Evolutionary conservation across 2,888 invertebrate genomes (phyloP), one percentile per base, ranked within the genome.

Genomic region (Xestia c-nigrum): DNA sequence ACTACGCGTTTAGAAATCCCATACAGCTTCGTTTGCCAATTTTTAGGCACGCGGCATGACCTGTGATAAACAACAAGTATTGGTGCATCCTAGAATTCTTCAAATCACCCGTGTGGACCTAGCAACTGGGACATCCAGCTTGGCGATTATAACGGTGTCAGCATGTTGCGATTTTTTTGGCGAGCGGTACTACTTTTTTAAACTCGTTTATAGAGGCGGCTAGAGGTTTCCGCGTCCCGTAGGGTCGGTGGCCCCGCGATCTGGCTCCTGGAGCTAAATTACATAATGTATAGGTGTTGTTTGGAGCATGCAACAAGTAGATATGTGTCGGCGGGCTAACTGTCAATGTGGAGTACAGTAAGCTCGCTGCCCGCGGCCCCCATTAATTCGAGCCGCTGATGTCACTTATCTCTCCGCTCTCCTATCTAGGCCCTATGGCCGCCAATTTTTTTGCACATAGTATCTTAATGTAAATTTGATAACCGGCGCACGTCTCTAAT

Each of bases 151-250:
- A 97, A 97, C 97, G 97, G 97, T 97, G 97, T 96, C 97, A 96
- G 96, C 97, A 96, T 97, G 96, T 97, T 96, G 97, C 96, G 96
- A 97, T 97, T 97, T 97, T 97, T 96, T 97, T 97, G 97, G 97
- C 94, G 94, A 96, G 96, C 96, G 97, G 96, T 96, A 96, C 97
- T 96, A 96, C 97, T 96, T 97, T 96, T 96, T 95, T 96, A 97
- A 97, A 97, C 97, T 96, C 96, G 97, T 97, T 97, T 96, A 95
- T 96, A 96, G 96, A 96, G 92, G 94, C 96, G 95, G 94, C 96
- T 96, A 96, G 96, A 96, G 95, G 96, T 95, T 96, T 96, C 96
- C 95, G 96, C 95, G 95, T 95, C 96, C 96, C 96, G 95, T 95
- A 96, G 96, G 96, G 96, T 96, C 96, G 96, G 92, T 96, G 96